Evolutionary conservation across 2,113 vertebrate species (phyloP), one percentile per base, ranked within the genome.

Genomic region (Cyprinodon variegatus): DNA sequence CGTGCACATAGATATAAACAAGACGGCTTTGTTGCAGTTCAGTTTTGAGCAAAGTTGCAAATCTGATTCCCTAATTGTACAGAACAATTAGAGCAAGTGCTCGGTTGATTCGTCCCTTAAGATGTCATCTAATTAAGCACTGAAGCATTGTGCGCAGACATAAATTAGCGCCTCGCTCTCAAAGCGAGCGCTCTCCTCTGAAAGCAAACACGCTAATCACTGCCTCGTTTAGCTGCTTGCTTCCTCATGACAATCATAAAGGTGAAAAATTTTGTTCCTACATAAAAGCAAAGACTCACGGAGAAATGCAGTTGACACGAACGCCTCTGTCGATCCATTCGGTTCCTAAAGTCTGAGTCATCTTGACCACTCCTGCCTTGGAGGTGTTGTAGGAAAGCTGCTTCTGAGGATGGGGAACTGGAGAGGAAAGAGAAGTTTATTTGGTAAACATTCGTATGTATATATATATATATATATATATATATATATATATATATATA

Each of bases 291-390:
- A n/a, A 46, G 63, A 60, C 94, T 95, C 83, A 96, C 92, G 94
- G 95, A 37, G 95, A 96, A 89, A 96, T 91, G 87, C 95, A 96
- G 91, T 94, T 92, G 88, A 93, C 94, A 43, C 75, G 83, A 73
- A 96, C 94, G 83, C 94, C 94, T 92, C 94, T 91, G 89, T 94
- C 94, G 72, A 94, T 89, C 94, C 93, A 95, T 83, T 96, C 94
- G 0, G 93, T 89, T 81, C 95, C 94, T 67, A 94, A 86, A 1
- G 95, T 96, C 93, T 96, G 95, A 17, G 95, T 96, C 79, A 95
- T 88, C 88, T 95, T 95, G 79, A 95, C 93, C 79, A 93, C 91
- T 63, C 94, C 94, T 0, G 95, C 94, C 90, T 95, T 95, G 1
- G 95, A 96, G 22, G 89, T 60, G 38, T 95, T 94, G 86, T 95